Base-by-base conservation (phyloP, 2,888 invertebrate genomes). In the Myopa testacea region DNA sequence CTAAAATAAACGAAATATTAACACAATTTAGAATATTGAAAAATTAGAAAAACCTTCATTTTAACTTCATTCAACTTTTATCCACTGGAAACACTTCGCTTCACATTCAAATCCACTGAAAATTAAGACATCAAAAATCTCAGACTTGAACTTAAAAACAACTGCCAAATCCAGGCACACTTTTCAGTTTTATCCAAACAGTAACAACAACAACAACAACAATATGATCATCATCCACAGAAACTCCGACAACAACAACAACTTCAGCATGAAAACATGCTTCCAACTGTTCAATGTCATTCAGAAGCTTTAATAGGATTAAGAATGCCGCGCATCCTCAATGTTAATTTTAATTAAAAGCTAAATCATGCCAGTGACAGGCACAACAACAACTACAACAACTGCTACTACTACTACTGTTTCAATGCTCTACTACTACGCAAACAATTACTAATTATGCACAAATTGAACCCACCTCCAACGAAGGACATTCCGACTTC, bases 361-460 rank as follows among this genome's bases (percentile, higher is more conserved):
- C 60, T 69, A n/a, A 40, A 55, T 38, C 37, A 58, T 67, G 68
- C 38, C 75, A 75, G 19, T 10, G 60, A 73, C 73, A 50, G 19
- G 5, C 8, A 1, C 62, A 62, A 72, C 72, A 62, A 62, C 70
- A 70, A 70, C 62, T 19, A 75, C 75, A 55, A 68, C 75, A 58
- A 68, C 52, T 16, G 65, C 65, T 38, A 45, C 68, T 8, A 26
- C 16, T 37, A n/a, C 16, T 4, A 70, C 34, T 70, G 55, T 37
- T 50, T 16, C 70, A 52, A 50, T 37, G 52, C 70, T 19, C 5
- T 16, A 45, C 14, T 26, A 45, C 45, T 60, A 19, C 68, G 60
- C 14, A 60, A 58, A 69, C 69, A 68, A 58, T 69, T 69, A 68
- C 75, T 75, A 75, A 75, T 75, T 75, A 75, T 75, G 75, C 75